A percentile compares a stretch with the other conserved stretches of the same genome.
phyloP scores from a whole-genome alignment of 1,140 invertebrate genomes.

The Bacillus rossius region DNA sequence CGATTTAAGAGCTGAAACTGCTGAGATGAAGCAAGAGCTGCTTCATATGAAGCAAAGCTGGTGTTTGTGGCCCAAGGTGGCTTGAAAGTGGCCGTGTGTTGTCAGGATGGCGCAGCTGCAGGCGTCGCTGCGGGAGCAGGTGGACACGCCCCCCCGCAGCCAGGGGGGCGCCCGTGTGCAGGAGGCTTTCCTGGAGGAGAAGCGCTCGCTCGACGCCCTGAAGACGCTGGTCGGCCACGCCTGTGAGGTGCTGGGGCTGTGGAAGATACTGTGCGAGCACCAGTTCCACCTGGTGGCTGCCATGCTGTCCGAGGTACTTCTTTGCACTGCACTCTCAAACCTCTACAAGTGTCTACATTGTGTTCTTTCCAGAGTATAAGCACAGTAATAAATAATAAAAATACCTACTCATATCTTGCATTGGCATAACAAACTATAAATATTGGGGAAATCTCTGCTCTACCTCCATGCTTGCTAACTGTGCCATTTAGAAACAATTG shows the following conservation, averaged over 20 bases:
- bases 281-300: constrained; percentile 76
- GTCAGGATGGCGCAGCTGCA: constrained; percentile 1
- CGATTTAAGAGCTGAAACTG: too few relatives aligned
- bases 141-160: background rate
- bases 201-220: constrained; percentile 71
- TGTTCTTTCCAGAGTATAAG: too few relatives aligned
- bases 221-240: constrained; percentile 71
- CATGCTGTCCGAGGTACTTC: constrained; percentile 49
- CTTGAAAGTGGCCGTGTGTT: background rate
- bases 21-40: too few relatives aligned
- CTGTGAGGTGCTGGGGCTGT: constrained; percentile 88
- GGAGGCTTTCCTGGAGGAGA: constrained; percentile 36
- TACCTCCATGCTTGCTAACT: too few relatives aligned
- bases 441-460: too few relatives aligned
- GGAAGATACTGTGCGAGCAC: constrained; percentile 90
- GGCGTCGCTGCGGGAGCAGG: background rate
- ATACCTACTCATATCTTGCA: too few relatives aligned
- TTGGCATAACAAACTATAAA: too few relatives aligned
- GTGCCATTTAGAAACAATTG: too few relatives aligned
- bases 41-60: too few relatives aligned
- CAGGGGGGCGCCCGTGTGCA: constrained; percentile 22
- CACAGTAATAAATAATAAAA: too few relatives aligned
- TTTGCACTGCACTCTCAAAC: background rate
- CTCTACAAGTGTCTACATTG: background rate
- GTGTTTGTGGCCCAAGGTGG: too few relatives aligned